Percentiles rank a stretch among this genome's conserved stretches.
These are phyloP conservation scores for Lophura nycthemera DNA, from an alignment of 2,113 vertebrate genomes.

Conservation along the genomic window DNA sequence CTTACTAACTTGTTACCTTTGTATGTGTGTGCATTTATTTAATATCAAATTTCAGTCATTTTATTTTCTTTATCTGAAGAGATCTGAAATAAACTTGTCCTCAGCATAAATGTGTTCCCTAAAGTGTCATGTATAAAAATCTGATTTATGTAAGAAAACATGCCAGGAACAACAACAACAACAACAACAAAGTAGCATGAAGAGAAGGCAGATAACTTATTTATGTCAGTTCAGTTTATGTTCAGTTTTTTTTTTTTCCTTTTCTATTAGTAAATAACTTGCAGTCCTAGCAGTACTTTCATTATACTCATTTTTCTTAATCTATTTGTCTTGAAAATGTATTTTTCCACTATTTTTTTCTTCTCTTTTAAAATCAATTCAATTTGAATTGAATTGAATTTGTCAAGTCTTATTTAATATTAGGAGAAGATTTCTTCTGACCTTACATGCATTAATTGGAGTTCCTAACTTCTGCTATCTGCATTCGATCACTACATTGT, in stretches of 20 bases:
- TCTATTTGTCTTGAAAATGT: background rate
- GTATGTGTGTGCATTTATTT: background rate
- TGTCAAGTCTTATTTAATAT: background rate
- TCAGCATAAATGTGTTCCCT: background rate
- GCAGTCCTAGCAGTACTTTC: background rate
- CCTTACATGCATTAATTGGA: background rate
- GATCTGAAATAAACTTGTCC: background rate
- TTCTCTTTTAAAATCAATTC: background rate
- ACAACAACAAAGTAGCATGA: background rate
- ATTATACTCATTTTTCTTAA: background rate
- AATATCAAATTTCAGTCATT: background rate
- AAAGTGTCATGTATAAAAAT: background rate
- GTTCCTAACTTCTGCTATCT: background rate
- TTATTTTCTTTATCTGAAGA: background rate
- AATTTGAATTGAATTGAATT: background rate
- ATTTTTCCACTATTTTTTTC: background rate
- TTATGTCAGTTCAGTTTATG: background rate
- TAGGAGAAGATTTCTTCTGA: background rate
- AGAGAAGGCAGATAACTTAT: background rate
- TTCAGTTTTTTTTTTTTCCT: background rate
- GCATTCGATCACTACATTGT: background rate
- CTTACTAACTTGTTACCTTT: background rate
- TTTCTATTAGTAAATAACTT: background rate
- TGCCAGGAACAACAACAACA: background rate
- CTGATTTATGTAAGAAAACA: background rate